Evolutionary conservation across 2,888 invertebrate genomes (phyloP), one percentile per base, ranked within the genome.

Genomic region (Ctena decussata): DNA sequence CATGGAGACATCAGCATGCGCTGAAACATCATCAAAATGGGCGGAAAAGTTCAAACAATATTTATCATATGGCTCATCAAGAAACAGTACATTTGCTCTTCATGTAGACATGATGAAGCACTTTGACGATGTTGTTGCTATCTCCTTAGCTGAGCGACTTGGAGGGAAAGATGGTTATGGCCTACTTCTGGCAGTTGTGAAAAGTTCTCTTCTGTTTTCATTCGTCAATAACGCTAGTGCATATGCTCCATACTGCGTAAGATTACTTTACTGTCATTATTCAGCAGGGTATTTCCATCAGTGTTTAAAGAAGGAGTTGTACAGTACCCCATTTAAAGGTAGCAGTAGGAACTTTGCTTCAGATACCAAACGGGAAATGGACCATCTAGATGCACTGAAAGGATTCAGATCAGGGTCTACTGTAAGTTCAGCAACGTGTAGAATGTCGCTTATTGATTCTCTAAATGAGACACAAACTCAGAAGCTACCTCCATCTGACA

Each of bases 181-280:
- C 3, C 78, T 90, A 5, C 71, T 90, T 24, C 72, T 89, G 0
- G 70, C 77, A 12, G 79, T 85, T 5, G 84, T 89, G 6, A 90
- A 90, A 41, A 32, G 30, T 5, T 89, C 87, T 11, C 77, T 89
- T 2, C 60, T 74, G 12, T 87, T 84, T 80, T 73, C 84, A 12
- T 89, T 90, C 74, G 65, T 90, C 21, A 90, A 89, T 80, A 75
- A 76, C 2, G 86, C 90, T 2, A 69, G 79, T 24, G 80, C 86
- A 24, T 90, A 90, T 85, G 83, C 88, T 15, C 82, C 90, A 65
- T 89, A 53, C 44, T 85, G 83, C 49, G 80, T 71, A n/a, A 32
- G n/a, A 41, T 78, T 87, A 15, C 53, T 90, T 1, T 49, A 70
- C 39, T 30, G 41, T 8, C 87, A 89, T 41, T 80, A 75, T 35